Evolutionary conservation across 2,797 vertebrate species (phyloP).

Genomic region (Harpagifer antarcticus): DNA sequence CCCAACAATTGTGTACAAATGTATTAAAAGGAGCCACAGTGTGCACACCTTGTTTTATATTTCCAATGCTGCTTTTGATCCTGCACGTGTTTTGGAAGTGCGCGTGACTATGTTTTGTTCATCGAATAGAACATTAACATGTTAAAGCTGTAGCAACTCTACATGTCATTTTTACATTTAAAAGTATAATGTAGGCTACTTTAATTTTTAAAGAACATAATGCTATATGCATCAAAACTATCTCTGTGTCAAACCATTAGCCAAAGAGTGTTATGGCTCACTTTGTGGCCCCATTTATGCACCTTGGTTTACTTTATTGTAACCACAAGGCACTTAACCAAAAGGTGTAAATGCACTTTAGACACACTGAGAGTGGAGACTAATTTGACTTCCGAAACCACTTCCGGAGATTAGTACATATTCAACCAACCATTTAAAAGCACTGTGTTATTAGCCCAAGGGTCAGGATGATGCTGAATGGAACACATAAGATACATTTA

Average conservation of each 20-base stretch:
- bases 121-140: too few species aligned
- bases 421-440: neutral
- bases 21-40: too few species aligned
- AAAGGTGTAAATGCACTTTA: conserved; percentile 34
- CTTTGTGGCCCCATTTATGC: conserved; percentile 1
- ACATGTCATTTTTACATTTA: too few species aligned
- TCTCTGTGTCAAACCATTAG: conserved; percentile 6
- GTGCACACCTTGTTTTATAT: too few species aligned
- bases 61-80: too few species aligned
- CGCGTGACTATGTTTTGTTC: too few species aligned
- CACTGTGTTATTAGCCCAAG: neutral
- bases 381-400: neutral
- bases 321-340: conserved; percentile 26
- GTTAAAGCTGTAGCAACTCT: too few species aligned
- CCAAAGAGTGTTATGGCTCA: conserved; percentile 1
- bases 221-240: neutral
- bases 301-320: conserved; percentile 6
- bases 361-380: conserved; percentile 1
- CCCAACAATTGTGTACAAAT: too few species aligned
- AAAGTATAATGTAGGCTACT: too few species aligned
- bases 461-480: neutral
- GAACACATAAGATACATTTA: neutral
- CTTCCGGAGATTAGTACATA: conserved; percentile 1
- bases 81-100: too few species aligned
- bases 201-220: neutral